Evolutionary conservation across 2,888 invertebrate genomes (phyloP), one percentile per base, ranked within the genome.

Genomic region (Rotaria sp.): DNA sequence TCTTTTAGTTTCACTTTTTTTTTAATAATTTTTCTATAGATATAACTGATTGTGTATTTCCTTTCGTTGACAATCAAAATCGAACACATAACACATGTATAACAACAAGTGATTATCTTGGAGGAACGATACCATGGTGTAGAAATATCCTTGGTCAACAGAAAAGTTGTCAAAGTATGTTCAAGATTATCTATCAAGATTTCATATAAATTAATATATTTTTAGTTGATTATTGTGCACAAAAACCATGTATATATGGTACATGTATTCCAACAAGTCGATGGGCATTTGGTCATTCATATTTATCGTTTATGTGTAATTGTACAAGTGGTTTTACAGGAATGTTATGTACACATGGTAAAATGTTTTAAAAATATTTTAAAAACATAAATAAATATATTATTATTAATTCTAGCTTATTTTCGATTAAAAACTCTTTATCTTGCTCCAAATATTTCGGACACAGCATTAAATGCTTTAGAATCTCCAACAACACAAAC

Each of bases 261-360:
- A 11, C n/a, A 30, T 86, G 86, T 74, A 8, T 41, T 13, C 80
- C 24, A 45, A 10, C 41, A 26, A 21, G 15, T 13, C 41, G 30
- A 13, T 48, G 75, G 45, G 35, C 52, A 21, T 48, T 30, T n/a
- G 55, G 57, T 15, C 80, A 86, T 59, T 30, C 48, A 59, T 93
- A 92, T 89, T 90, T 89, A 13, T 41, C 41, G 3, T 80, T 80
- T 45, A 45, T 45, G 5, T 93, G 93, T 88, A 88, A 92, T 52
- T 93, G 93, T 89, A 91, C 92, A 57, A 90, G 93, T 93, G 97
- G 97, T 13, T 98, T 96, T 96, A 94, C 94, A 2, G 87, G 87
- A 45, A 26, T 45, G 11, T 45, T 80, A 26, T 80, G 80, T 35
- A 45, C 80, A n/a, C 45, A 80, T 45, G 80, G 80, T 80, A 80